Evolutionary conservation across 2,113 vertebrate genomes (phyloP), one percentile per base, ranked within the genome.

Genomic region (Pseudopodoces humilis): DNA sequence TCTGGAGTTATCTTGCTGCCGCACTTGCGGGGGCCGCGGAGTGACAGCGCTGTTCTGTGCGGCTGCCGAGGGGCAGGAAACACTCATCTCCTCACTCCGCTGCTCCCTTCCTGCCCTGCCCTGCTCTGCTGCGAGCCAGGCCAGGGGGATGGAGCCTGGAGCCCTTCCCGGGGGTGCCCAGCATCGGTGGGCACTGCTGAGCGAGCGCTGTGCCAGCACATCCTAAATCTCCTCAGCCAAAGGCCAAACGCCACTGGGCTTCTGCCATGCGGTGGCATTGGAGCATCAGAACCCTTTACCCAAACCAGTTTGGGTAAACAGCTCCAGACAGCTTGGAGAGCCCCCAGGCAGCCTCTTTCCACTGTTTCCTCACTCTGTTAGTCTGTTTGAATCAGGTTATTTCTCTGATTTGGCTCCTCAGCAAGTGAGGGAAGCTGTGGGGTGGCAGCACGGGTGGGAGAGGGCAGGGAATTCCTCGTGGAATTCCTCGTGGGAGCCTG

Each of bases 81-180:
- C 95, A 80, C 92, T 95, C 96, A 92, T 94, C 95, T 96, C 94
- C 95, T 96, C 96, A 91, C 92, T 95, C 83, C 87, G 88, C 94
- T 19, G 16, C 71, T 68, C 83, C 90, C 87, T 97, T 97, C 96
- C 97, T 97, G 97, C 92, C 90, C 94, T 69, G 91, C 92, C 93
- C 83, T 35, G 3, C 93, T 46, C 3, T 74, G 95, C 83, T 2
- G 43, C 0, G 0, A 49, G 41, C 64, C 75, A 4, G 30, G 62
- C 9, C 28, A 31, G 21, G 20, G 49, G 47, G 16, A 80, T 0
- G 3, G 19, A 68, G 63, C 70, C 68, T 4, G 2, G 18, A 2
- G 2, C 60, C 46, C 59, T 56, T 43, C 64, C 80, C 1, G 2
- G 46, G 4, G 2, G 6, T 89, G 43, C 69, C 82, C 12, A 2